phyloP scores from a whole-genome alignment of 2,888 invertebrate species.

The Disparrhopalites patrizii region DNA sequence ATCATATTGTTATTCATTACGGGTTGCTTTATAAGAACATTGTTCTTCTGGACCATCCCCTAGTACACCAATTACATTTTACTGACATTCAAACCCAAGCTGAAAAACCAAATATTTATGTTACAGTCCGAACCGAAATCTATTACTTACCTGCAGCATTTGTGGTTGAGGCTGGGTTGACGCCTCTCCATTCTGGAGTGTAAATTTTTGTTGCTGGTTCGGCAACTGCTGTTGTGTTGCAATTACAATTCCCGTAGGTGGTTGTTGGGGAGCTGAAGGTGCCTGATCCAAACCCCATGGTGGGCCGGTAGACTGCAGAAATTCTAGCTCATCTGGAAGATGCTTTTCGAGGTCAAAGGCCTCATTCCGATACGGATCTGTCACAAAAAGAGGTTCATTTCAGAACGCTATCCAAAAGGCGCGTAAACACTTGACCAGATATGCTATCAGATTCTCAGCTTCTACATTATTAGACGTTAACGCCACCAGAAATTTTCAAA shows the following conservation, averaged over 20 bases:
- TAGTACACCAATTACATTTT: conserved; percentile 22
- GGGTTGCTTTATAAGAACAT: conserved; percentile 44
- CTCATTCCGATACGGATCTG: conserved; percentile 76
- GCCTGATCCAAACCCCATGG: conserved; percentile 63
- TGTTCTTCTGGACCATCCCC: conserved; percentile 46
- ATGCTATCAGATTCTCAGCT: no score
- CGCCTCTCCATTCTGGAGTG: conserved; percentile 48
- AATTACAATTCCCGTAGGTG: conserved; percentile 48
- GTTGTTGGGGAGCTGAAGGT: conserved; percentile 70
- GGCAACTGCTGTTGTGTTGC: conserved; percentile 53
- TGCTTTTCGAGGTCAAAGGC: conserved; percentile 87
- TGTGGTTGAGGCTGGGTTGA: conserved; percentile 50
- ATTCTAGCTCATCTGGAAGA: conserved; percentile 83
- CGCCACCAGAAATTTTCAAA: no score
- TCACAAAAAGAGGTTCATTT: no score
- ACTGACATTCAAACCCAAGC: neutral
- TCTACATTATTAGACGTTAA: no score
- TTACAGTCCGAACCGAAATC: neutral
- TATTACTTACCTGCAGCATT: conserved; percentile 53
- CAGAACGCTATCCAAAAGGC: no score
- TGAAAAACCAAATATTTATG: neutral
- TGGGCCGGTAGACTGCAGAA: conserved; percentile 58
- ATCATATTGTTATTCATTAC: conserved; percentile 48
- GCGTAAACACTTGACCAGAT: no score
- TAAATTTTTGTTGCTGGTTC: conserved; percentile 50